phyloP scores from a whole-genome alignment of 2,113 vertebrate genomes.

The Thamnophis sirtalis region DNA sequence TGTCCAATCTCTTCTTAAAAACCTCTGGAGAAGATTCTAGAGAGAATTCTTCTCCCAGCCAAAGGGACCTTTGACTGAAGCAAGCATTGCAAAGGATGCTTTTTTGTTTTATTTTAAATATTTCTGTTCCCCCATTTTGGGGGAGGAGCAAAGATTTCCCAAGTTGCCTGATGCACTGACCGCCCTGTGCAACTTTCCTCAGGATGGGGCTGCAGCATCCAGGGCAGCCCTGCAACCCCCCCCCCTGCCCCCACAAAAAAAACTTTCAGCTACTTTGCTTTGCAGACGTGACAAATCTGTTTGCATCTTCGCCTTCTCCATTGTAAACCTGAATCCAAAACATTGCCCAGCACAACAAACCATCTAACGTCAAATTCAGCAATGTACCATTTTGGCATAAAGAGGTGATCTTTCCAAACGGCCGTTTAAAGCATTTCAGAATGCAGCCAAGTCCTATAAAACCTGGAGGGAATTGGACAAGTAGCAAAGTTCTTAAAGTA shows the following conservation, averaged over 20 bases:
- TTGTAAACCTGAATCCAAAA: not conserved
- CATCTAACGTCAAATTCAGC: not conserved
- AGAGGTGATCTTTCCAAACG: not conserved
- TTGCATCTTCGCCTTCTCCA: not conserved
- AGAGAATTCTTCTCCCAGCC: not conserved
- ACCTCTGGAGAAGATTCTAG: not conserved
- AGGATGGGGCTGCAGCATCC: not conserved
- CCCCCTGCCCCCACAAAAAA: rapidly evolving
- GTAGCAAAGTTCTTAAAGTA: not conserved
- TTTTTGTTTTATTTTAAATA: not conserved
- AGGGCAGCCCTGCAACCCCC: not conserved
- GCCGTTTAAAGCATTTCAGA: not conserved
- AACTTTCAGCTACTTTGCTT: not conserved
- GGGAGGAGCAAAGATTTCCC: not conserved
- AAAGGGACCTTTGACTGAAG: not conserved
- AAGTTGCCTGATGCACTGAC: not conserved
- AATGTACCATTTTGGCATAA: not conserved
- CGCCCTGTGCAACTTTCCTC: not conserved
- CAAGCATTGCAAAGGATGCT: not conserved
- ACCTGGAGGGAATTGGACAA: not conserved
- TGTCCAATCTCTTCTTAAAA: not conserved
- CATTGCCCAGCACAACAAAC: not conserved
- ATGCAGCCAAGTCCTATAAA: not conserved
- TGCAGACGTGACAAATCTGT: not conserved
- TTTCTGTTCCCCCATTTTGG: not conserved